Evolutionary conservation across 2,113 vertebrate genomes (phyloP), one percentile per base, ranked within the genome.

Genomic region (Phylloscopus trochilus): DNA sequence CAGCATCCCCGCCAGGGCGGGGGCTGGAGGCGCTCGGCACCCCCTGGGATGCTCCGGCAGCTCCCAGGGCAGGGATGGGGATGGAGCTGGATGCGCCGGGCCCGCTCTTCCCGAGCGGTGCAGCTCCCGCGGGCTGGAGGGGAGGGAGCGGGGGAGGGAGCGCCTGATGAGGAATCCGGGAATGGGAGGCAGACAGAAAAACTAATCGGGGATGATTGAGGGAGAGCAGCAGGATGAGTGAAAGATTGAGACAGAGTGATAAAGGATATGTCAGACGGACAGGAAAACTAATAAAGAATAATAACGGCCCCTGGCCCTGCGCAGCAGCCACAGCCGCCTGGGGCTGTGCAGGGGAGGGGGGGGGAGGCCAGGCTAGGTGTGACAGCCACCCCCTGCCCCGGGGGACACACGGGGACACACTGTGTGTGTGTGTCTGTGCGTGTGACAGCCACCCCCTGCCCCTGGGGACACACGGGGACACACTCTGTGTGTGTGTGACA

Each of bases 231-330:
- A 85, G 68, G 53, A 52, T 11, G 76, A 78, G 79, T 91, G 94
- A 95, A 87, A 93, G 93, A 90, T 83, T 77, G 81, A 93, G 95
- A 96, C 82, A 62, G 91, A 89, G 58, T 60, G 94, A 95, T 96
- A 89, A 86, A 93, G 95, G 70, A 92, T 89, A 85, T 78, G 88
- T 97, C 91, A 81, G 82, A 90, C 13, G 44, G 93, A 95, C 97
- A 95, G 96, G 94, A 90, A 93, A 73, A 92, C 60, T 78, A 97
- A 97, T 98, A 97, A 98, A 97, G 93, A 97, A 96, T 97, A 96
- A 97, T 96, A 89, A 94, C 74, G 3, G 6, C 90, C 77, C 77
- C 78, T 35, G 67, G 92, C 73, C 18, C 2, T 62, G 58, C 14
- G 23, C 83, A 62, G 90, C 67, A 19, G 27, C 68, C 0, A 4